These are phyloP conservation scores for Lepus oiostolus DNA, from an alignment of 2,797 vertebrate genomes.

Conservation along the genomic window DNA sequence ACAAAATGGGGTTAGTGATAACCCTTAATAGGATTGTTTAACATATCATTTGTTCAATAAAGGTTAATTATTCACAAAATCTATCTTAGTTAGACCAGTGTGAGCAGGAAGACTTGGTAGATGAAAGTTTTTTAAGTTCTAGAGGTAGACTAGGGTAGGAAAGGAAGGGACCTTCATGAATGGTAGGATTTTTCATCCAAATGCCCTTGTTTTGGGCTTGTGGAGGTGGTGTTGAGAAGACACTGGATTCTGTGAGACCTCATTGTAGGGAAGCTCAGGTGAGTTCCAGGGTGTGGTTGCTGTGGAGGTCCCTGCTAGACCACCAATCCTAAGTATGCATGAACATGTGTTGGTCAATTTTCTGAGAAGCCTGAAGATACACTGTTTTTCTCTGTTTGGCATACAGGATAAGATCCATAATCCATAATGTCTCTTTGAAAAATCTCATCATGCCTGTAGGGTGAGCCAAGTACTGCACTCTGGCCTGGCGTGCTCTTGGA, in stretches of 20 bases:
- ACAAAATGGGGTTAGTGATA: neutral
- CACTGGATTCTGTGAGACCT: neutral
- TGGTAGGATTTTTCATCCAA: neutral
- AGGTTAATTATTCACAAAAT: conserved; percentile 33
- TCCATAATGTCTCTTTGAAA: conserved; percentile 18
- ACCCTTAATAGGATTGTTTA: conserved; percentile 33
- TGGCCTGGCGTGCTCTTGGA: neutral
- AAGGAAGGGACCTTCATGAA: neutral
- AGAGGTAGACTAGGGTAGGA: neutral
- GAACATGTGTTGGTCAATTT: conserved; percentile 1
- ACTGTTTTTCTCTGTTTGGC: conserved; percentile 39
- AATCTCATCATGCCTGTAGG: neutral
- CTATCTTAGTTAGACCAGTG: neutral
- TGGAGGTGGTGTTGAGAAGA: neutral
- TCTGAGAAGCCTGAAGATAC: neutral
- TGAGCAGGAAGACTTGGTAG: conserved; percentile 14
- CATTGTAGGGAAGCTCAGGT: neutral
- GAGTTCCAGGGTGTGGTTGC: neutral
- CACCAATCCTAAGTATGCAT: neutral
- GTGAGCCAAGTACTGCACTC: neutral
- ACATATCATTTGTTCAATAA: neutral
- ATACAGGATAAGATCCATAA: neutral
- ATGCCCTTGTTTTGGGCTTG: conserved; percentile 10
- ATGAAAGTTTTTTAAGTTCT: conserved; percentile 33
- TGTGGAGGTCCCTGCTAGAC: neutral